A percentile compares a stretch with the other conserved stretches of the same genome.
phyloP scores from a whole-genome alignment of 2,113 vertebrate genomes.

The Psittacula cyanocephala region DNA sequence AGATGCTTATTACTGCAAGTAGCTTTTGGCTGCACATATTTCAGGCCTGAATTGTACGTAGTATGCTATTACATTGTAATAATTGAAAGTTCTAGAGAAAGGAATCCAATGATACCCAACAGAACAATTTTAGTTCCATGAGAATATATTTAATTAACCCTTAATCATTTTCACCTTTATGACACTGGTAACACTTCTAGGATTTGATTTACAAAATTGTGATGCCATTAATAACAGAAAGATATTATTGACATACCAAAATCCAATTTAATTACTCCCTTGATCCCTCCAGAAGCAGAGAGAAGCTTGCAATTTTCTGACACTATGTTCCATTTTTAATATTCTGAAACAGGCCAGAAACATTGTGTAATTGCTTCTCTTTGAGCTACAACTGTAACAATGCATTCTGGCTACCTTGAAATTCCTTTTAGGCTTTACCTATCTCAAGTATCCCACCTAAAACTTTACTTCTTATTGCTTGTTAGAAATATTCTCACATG shows the following conservation, averaged over 20 bases:
- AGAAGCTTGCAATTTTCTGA: conserved; percentile 49
- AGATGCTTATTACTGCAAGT: not conserved
- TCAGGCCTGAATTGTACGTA: not conserved
- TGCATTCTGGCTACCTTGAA: not conserved
- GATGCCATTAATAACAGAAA: conserved; percentile 70
- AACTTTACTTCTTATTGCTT: conserved; percentile 3
- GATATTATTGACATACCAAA: conserved; percentile 52
- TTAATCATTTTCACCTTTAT: conserved; percentile 65
- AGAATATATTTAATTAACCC: conserved; percentile 68
- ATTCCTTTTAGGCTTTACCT: not conserved
- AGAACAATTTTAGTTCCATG: conserved; percentile 47
- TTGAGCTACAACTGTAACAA: not conserved
- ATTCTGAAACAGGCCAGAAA: conserved; percentile 49
- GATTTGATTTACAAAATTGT: conserved; percentile 70
- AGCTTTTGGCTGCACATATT: not conserved
- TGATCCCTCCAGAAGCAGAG: conserved; percentile 41
- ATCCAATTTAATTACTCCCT: conserved; percentile 71
- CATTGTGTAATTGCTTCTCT: not conserved
- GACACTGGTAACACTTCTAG: conserved; percentile 51
- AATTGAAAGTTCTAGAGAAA: conserved; percentile 21
- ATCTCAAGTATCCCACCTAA: conserved; percentile 11
- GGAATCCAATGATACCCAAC: not conserved
- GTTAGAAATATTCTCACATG: not conserved
- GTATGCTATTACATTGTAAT: conserved; percentile 25
- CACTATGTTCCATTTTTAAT: conserved; percentile 59